Evolutionary conservation across 1,140 invertebrate genomes (phyloP).

Genomic region (Drosophila busckii): DNA sequence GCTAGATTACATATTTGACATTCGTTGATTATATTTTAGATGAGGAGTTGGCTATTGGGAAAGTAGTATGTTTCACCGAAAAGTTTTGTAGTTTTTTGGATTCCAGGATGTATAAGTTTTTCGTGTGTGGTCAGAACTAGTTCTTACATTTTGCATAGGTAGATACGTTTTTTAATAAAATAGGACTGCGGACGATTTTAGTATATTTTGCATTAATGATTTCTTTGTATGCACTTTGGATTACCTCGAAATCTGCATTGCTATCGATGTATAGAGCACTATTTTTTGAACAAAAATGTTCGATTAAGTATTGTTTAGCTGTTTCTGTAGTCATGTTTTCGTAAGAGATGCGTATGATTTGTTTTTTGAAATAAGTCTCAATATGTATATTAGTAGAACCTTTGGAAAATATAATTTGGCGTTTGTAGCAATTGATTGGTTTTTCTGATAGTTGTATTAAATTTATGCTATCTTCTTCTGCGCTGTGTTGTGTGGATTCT

Average conservation of each 20-base stretch:
- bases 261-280: conserved; percentile 9
- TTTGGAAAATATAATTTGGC: conserved; percentile 1
- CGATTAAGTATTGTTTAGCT: conserved; percentile 4
- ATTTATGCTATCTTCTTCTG: conserved; percentile 8
- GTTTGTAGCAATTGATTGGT: not conserved
- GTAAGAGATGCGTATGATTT: conserved; percentile 12
- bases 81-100: conserved; percentile 14
- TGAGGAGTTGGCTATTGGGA: conserved; percentile 10
- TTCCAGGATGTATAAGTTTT: conserved; percentile 9
- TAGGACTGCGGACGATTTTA: not conserved
- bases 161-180: conserved; percentile 3
- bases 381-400: not conserved
- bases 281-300: conserved; percentile 7
- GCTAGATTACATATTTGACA: no score
- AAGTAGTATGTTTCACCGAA: conserved; percentile 14
- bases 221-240: conserved; percentile 6
- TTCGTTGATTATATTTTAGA: no score
- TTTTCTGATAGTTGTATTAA: conserved; percentile 7
- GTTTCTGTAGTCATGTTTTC: conserved; percentile 1
- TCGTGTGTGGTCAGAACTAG: conserved; percentile 8
- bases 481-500: conserved; percentile 5
- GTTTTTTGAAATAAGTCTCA: conserved; percentile 14
- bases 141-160: conserved; percentile 3
- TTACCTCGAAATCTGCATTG: conserved; percentile 4
- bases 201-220: conserved; percentile 4